Base-by-base conservation (phyloP, 2,888 invertebrate genomes). In the Trilocha varians region DNA sequence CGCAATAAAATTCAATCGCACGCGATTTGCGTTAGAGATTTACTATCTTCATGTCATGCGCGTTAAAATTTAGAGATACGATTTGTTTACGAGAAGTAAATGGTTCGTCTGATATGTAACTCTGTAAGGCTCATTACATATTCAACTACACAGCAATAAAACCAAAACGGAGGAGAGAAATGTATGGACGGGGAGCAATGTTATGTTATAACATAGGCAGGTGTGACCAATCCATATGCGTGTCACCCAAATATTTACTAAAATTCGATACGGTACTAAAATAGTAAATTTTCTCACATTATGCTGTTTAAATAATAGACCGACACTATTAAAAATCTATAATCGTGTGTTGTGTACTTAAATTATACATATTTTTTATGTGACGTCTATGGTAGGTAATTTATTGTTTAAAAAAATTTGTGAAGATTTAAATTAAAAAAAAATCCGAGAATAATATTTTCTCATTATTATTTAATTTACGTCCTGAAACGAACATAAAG, bases 221-320 rank as follows among this genome's bases (percentile, higher is more conserved):
- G 67, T 70, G 67, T 70, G 69, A 67, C 66, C 61, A 70, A 70
- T 63, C 51, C 57, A 50, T 48, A 53, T 55, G 14, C 17, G 16
- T 37, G 41, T 36, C 36, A 41, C 32, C 16, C 8, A 2, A 25
- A 25, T 25, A 25, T 25, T 25, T 25, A 4, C 25, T 6, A 25
- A 9, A 25, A 25, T 25, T 11, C 25, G 25, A 25, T 25, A 25
- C 11, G 25, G 25, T 25, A 6, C 11, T 5, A 25, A 25, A 6
- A 9, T 25, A 9, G 11, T 11, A 25, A 25, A 9, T 25, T 25
- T 6, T 6, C 25, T 6, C 8, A 9, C 6, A 9, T 25, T 9
- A 6, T 11, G 11, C 8, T 37, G 36, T 38, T 40, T 40, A 44
- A 36, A 42, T 40, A 32, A 35, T 40, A 38, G 17, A 33, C 34